Percentiles rank a stretch among this genome's conserved stretches.
Conservation (phyloP, 1,140 invertebrate species). For the Brachionus manjavacas region DNA sequence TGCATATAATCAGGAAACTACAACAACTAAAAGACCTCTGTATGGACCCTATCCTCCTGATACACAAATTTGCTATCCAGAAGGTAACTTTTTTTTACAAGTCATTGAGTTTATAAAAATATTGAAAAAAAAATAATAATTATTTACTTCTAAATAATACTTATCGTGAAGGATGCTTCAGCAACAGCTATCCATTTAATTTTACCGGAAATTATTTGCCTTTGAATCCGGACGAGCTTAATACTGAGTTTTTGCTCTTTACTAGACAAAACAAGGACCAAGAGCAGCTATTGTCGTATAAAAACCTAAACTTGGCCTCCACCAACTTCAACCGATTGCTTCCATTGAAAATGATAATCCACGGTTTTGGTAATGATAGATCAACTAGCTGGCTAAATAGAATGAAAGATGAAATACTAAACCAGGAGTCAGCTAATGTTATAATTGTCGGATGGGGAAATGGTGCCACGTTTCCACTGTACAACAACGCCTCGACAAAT, state of each 20-base stretch:
- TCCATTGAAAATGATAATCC: conserved; percentile 73
- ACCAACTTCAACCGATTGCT: not conserved
- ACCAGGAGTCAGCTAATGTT: conserved; percentile 22
- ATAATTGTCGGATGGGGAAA: conserved; percentile 28
- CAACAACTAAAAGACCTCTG: not conserved
- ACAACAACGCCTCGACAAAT: conserved; percentile 29
- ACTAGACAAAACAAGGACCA: not conserved
- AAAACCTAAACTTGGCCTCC: not conserved
- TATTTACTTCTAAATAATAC: too few relatives aligned
- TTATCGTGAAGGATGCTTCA: conserved; percentile 46
- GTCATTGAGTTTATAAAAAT: not conserved
- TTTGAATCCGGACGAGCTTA: conserved; percentile 43
- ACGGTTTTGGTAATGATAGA: conserved; percentile 86
- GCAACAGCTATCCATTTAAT: conserved; percentile 46
- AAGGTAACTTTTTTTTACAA: not conserved
- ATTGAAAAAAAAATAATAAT: too few relatives aligned
- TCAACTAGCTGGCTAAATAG: conserved; percentile 50
- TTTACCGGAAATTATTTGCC: conserved; percentile 46
- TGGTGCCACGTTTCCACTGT: conserved; percentile 38
- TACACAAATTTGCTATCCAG: not conserved
- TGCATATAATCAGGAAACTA: not conserved
- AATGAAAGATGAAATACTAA: conserved; percentile 24
- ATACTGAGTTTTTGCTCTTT: conserved; percentile 16
- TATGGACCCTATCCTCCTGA: conserved; percentile 7
- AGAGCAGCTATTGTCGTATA: not conserved